Conservation (phyloP, 1,140 invertebrate genomes). For the Drosophila persimilis region DNA sequence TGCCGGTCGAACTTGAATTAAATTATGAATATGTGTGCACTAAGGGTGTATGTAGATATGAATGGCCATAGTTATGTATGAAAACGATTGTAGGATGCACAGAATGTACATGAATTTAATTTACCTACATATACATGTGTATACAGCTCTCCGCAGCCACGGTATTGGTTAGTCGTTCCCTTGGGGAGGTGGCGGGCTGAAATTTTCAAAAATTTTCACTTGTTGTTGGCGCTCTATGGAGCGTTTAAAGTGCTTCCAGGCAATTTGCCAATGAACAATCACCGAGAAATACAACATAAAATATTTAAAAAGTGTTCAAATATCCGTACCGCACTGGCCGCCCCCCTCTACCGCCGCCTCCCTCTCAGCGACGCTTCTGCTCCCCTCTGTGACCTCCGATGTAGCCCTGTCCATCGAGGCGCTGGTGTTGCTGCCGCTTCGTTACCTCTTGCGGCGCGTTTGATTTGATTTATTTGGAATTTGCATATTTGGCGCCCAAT, state of each 20-base stretch:
- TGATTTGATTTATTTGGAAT: slow-evolving; percentile 80
- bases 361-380: too few relatives aligned
- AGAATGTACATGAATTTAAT: too few relatives aligned
- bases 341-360: not conserved
- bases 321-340: not conserved
- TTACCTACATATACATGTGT: not conserved
- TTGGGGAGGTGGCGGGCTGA: too few relatives aligned
- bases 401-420: slow-evolving; percentile 45
- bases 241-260: slow-evolving; percentile 78
- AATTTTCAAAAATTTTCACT: slow-evolving; percentile 35
- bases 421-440: slow-evolving; percentile 78
- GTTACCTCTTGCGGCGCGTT: slow-evolving; percentile 74
- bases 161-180: slow-evolving; percentile 1
- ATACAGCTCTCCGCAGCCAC: not conserved
- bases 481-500: slow-evolving; percentile 67
- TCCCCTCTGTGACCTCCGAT: not conserved
- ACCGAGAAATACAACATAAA: slow-evolving; percentile 77
- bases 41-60: too few relatives aligned
- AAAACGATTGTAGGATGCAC: too few relatives aligned
- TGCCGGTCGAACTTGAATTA: too few relatives aligned
- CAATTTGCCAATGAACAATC: slow-evolving; percentile 81
- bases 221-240: slow-evolving; percentile 66
- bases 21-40: too few relatives aligned
- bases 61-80: too few relatives aligned
- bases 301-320: slow-evolving; percentile 71